A percentile compares a stretch with the other conserved stretches of the same genome.
Evolutionary conservation across 2,113 vertebrate species (phyloP).

Genomic region (Dissostichus mawsoni): DNA sequence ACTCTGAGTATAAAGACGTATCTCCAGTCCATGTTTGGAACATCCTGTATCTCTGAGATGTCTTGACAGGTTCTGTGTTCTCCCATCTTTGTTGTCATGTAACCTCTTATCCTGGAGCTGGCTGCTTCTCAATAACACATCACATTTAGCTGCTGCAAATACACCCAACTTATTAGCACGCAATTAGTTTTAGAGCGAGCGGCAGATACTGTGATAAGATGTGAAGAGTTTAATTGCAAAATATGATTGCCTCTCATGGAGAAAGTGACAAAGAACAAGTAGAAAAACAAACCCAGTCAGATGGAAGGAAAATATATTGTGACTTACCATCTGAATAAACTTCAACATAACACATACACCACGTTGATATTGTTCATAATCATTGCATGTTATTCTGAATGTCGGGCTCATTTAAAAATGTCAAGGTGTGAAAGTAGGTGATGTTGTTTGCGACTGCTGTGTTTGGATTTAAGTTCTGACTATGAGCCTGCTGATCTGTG

Average conservation of each 20-base stretch:
- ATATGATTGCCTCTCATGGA: conserved; percentile 20
- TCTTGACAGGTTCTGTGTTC: conserved; percentile 29
- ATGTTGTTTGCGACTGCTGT: not conserved
- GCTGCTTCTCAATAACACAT: conserved; percentile 47
- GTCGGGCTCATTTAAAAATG: not conserved
- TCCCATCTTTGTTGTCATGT: conserved; percentile 33
- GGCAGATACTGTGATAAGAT: conserved; percentile 38
- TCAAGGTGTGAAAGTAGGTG: not conserved
- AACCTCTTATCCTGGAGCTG: conserved; percentile 47
- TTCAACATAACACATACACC: not conserved
- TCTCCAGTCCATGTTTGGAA: not conserved
- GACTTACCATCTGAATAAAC: not conserved
- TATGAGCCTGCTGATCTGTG: conserved; percentile 27
- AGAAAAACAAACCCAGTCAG: not conserved
- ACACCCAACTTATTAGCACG: conserved; percentile 63
- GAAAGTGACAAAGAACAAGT: conserved; percentile 10
- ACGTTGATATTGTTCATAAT: not conserved
- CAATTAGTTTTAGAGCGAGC: conserved; percentile 66
- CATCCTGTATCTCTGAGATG: conserved; percentile 1
- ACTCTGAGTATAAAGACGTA: conserved; percentile 29
- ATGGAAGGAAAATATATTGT: not conserved
- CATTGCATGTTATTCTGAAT: not conserved
- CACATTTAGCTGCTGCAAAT: conserved; percentile 53
- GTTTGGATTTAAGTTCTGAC: conserved; percentile 26
- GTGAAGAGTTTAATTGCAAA: conserved; percentile 29